Percentiles rank a stretch among this genome's conserved stretches.
phyloP scores from a whole-genome alignment of 2,888 invertebrate genomes.

The Actias luna region DNA sequence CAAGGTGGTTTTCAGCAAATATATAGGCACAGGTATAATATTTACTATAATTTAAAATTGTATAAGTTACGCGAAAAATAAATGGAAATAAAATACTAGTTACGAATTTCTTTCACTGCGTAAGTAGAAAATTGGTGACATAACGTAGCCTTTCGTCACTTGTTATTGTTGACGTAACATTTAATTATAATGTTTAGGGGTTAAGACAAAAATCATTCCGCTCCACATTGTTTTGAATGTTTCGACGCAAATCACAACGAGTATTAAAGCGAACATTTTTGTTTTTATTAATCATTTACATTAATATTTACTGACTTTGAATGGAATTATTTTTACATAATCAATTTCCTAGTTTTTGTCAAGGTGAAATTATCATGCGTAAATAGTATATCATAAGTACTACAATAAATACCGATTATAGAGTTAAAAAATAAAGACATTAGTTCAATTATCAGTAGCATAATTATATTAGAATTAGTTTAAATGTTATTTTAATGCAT shows the following conservation, averaged over 20 bases:
- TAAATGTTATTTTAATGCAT: too few species aligned
- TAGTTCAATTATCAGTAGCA: too few species aligned
- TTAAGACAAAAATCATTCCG: not conserved
- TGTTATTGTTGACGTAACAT: not conserved
- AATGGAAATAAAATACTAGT: constrained; percentile 33
- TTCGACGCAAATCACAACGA: too few species aligned
- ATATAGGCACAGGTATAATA: constrained; percentile 46
- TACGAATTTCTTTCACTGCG: constrained; percentile 22
- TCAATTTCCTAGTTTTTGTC: not conserved
- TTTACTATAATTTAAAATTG: constrained; percentile 21
- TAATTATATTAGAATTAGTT: too few species aligned
- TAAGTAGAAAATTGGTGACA: not conserved
- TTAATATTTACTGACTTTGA: not conserved
- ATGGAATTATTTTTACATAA: not conserved
- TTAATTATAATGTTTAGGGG: not conserved
- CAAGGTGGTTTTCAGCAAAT: constrained; percentile 39
- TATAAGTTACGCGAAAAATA: constrained; percentile 17
- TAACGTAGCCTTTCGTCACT: not conserved
- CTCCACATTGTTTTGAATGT: not conserved
- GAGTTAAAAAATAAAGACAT: not conserved
- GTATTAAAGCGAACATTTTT: too few species aligned
- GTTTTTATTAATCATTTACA: too few species aligned
- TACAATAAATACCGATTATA: not conserved
- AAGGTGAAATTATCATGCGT: not conserved
- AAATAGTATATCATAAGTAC: not conserved